Base-by-base conservation (phyloP, 2,888 invertebrate genomes). In the Spisula solida region DNA sequence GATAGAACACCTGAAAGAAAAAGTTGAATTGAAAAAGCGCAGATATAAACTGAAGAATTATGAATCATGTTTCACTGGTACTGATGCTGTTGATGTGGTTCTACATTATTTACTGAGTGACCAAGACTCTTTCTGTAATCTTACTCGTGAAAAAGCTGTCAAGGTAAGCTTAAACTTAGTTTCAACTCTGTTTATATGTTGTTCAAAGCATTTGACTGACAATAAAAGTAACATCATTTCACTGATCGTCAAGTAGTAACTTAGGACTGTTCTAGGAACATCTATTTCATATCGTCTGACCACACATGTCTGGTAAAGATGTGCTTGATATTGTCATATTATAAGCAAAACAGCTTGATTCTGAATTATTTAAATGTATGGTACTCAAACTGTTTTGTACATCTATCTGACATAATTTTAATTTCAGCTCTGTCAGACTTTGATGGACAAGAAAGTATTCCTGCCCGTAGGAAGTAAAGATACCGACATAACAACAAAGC, bases 31-130 rank as follows among this genome's bases (percentile, higher is more conserved):
- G 83, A 96, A 95, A 88, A 91, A 94, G 31, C 92, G 96, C 0
- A 93, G 95, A 5, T 92, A 95, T 82, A 95, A 95, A 90, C 94
- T 96, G 94, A 92, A 94, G 60, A 92, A 93, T 84, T 95, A 96
- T 87, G 95, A 95, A 66, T 94, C 94, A 86, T 95, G 96, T 87
- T 96, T 96, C 88, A 95, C 95, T 10, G 96, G 96, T 0, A 93
- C 95, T 18, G 95, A 96, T 91, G 96, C 96, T 55, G 96, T 96
- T 78, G 95, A 96, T 91, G 96, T 96, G 5, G 95, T 96, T 0
- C 90, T 96, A 25, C 94, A 95, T 75, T 95, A 95, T 86, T 93
- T 96, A 12, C 93, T 95, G 0, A 94, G 93, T 91, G 95, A 96
- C 81, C 93, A 91, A 47, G 94, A 95, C 34, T 95, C 93, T 20